A percentile compares a stretch with the other conserved stretches of the same genome.
phyloP scores from a whole-genome alignment of 2,797 vertebrate genomes.

The Myripristis murdjan region DNA sequence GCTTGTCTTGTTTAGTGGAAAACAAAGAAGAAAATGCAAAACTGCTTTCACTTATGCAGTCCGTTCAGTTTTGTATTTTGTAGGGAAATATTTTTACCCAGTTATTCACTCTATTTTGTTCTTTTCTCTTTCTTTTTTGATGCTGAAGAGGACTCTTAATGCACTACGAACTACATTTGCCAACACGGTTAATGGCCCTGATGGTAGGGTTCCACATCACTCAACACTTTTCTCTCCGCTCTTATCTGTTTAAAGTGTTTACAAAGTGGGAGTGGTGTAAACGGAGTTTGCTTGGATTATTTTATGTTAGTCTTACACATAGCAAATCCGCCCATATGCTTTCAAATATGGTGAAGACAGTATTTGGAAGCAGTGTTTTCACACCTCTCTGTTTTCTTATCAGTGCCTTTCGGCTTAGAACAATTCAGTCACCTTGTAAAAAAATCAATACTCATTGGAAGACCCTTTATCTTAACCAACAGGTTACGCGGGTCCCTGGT shows the following conservation, averaged over 20 bases:
- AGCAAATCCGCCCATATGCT: constrained; percentile 25
- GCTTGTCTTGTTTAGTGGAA: too few species aligned
- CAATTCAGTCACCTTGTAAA: constrained; percentile 56
- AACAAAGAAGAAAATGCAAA: too few species aligned
- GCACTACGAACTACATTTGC: constrained; percentile 13
- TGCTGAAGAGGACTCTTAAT: not conserved
- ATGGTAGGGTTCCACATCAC: constrained; percentile 34
- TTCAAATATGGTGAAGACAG: not conserved
- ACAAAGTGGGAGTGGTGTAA: constrained; percentile 71
- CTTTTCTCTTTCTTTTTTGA: constrained; percentile 8
- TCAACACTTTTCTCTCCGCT: constrained; percentile 47
- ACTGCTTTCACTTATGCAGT: not conserved
- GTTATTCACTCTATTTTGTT: not conserved
- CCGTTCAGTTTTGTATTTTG: too few species aligned
- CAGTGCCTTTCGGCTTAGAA: constrained; percentile 52
- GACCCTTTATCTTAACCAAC: constrained; percentile 48
- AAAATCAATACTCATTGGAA: constrained; percentile 46
- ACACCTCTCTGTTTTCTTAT: constrained; percentile 73
- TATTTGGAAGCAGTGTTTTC: constrained; percentile 57
- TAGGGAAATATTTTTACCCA: too few species aligned
- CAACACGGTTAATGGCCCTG: constrained; percentile 31
- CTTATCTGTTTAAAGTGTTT: constrained; percentile 74
- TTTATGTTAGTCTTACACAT: constrained; percentile 54
- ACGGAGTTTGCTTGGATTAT: constrained; percentile 60
- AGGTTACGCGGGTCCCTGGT: constrained; percentile 46